Percentiles rank a stretch among this genome's conserved stretches.
Conservation (phyloP, 2,113 vertebrate species). For the Dunckerocampus dactyliophorus region DNA sequence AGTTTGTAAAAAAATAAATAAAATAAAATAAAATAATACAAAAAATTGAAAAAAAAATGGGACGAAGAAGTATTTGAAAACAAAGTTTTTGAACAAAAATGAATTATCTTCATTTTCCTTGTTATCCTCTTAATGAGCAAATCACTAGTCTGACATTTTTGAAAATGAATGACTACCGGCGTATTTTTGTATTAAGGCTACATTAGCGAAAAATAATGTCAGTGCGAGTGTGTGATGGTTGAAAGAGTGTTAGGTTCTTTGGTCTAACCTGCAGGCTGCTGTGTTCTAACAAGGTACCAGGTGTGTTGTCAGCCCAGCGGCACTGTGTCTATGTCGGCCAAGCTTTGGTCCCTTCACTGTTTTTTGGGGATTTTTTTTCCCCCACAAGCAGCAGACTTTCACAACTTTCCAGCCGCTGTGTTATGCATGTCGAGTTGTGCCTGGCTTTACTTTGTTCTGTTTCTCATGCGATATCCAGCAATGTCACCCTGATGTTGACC, state of each 20-base stretch:
- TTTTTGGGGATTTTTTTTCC: not conserved
- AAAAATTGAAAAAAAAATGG: too few species aligned
- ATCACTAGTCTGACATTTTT: too few species aligned
- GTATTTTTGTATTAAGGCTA: not conserved
- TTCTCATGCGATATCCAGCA: constrained; percentile 1
- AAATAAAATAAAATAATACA: too few species aligned
- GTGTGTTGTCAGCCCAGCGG: constrained; percentile 39
- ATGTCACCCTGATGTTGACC: constrained; percentile 10
- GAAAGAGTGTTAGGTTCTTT: constrained; percentile 14
- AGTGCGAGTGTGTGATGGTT: not conserved
- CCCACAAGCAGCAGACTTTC: constrained; percentile 1
- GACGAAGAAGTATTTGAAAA: too few species aligned
- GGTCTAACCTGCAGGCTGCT: constrained; percentile 42
- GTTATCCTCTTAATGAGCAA: too few species aligned
- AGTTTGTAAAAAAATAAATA: too few species aligned
- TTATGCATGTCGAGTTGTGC: not conserved
- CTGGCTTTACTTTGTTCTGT: constrained; percentile 9
- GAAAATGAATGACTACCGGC: not conserved
- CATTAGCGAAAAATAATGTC: not conserved
- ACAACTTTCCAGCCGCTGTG: constrained; percentile 7
- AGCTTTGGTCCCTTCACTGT: constrained; percentile 17
- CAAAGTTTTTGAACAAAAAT: too few species aligned
- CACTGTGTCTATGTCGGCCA: constrained; percentile 20
- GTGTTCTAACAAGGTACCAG: constrained; percentile 24
- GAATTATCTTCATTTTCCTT: too few species aligned